Evolutionary conservation across 2,113 vertebrate genomes (phyloP), one percentile per base, ranked within the genome.

Genomic region (Onychostruthus taczanowskii): DNA sequence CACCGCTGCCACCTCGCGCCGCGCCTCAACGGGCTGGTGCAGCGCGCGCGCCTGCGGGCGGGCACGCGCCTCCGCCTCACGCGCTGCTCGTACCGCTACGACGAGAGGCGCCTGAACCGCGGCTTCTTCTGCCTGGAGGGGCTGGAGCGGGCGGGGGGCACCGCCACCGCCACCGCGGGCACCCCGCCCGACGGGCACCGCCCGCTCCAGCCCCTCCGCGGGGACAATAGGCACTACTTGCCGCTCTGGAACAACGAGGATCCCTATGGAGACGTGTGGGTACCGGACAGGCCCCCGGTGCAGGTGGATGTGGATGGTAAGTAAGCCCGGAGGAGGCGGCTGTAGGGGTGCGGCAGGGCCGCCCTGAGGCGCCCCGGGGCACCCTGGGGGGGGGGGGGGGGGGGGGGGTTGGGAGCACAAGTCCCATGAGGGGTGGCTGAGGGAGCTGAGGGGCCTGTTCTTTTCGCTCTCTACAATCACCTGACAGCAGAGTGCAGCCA

Each of bases 221-320:
- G 97, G 1, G 90, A 84, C 55, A 97, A 84, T 52, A 98, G 97
- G 62, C 98, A 99, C 92, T 99, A 99, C 94, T 96, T 99, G 52
- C 91, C 98, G 4, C 96, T 99, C 33, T 99, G 99, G 99, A 99
- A 99, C 91, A 99, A 98, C 35, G 98, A 99, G 53, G 99, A 99
- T 28, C 98, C 98, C 0, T 98, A 98, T 21, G 99, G 99, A 18
- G 97, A 97, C 21, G 18, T 97, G 20, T 99, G 99, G 99, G 56
- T 92, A 53, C 80, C 87, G 0, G 91, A 93, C 18, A 89, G n/a
- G 37, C 68, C 95, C 6, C 93, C 90, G 9, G 80, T 96, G 21
- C 96, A 95, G 33, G 87, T 96, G 35, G 84, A 97, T 35, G 93
- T 98, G 50, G 98, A 98, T 16, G 97, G 99, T 99, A 96, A 98